Evolutionary conservation across 2,113 vertebrate species (phyloP), one percentile per base, ranked within the genome.

Genomic region (Forbesichthys agassizii): DNA sequence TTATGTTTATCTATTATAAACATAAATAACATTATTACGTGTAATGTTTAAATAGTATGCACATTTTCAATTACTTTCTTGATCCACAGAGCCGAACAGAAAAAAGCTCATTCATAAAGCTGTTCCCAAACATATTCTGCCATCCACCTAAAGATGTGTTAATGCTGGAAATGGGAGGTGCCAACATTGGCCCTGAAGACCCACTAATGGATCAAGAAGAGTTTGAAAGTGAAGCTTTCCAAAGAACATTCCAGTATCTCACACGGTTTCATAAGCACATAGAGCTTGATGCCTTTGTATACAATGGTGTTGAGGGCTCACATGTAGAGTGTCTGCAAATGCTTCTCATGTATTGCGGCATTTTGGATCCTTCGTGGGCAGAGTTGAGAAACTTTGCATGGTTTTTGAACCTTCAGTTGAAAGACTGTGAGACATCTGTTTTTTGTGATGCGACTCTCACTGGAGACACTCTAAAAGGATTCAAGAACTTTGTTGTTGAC

Each of bases 191-290:
- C 62, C 5, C 0, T 46, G 66, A 69, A 0, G 94, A 93, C 1
- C 95, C 94, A 0, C 86, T 95, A 2, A 96, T 98, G 95, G 96
- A 98, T 88, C 11, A 75, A n/a, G 11, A 46, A 13, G 93, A 94
- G 63, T 99, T 99, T 63, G 6, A 46, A 68, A 95, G 94, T 3
- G 93, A 92, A 76, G 90, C 93, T 33, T 99, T 95, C 86, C 98
- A 99, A 71, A 93, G 98, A 27, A 94, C 98, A 0, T 99, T 94
- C 85, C 98, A 99, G 64, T 99, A 99, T 60, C 86, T 99, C 66
- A 92, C 11, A 8, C 90, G 94, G 11, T 96, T 95, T 84, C 46
- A 93, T 7, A 87, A 76, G 53, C 72, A 74, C 0, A 27, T 7
- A 9, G 76, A 92, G 79, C 91, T 99, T 57, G 96, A 97, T 71